Evolutionary conservation across 2,797 vertebrate species (phyloP).

Genomic region (Dendrocincla fuliginosa): DNA sequence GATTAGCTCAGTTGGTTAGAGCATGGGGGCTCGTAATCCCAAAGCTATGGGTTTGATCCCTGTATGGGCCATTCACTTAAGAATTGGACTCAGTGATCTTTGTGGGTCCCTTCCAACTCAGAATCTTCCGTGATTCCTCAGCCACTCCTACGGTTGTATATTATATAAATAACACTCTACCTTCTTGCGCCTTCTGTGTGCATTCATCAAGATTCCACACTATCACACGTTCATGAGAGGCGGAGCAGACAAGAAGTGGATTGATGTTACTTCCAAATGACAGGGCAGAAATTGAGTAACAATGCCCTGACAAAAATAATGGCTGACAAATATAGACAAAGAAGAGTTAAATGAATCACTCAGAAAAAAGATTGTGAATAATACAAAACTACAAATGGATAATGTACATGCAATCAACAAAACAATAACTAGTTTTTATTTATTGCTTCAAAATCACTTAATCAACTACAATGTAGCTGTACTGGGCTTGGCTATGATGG

Average conservation of each 20-base stretch:
- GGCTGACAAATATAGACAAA: slow-evolving; percentile 49
- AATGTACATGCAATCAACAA: not conserved
- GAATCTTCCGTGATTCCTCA: not conserved
- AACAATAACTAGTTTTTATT: not conserved
- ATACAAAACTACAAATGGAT: not conserved
- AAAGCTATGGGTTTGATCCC: not conserved
- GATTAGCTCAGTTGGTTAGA: not conserved
- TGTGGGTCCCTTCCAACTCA: not conserved
- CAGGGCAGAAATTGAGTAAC: slow-evolving; percentile 67
- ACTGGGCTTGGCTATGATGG: not conserved
- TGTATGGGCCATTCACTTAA: not conserved
- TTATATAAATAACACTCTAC: slow-evolving; percentile 19
- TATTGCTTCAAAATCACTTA: not conserved
- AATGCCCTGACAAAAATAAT: slow-evolving; percentile 70
- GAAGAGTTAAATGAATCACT: not conserved
- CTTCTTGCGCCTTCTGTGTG: slow-evolving; percentile 31
- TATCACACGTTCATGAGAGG: slow-evolving; percentile 69
- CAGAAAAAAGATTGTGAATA: not conserved
- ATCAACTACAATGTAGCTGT: not conserved
- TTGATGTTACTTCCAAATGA: slow-evolving; percentile 56
- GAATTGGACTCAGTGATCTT: too few relatives aligned
- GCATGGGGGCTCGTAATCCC: not conserved
- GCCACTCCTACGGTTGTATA: not conserved
- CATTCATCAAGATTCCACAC: slow-evolving; percentile 74
- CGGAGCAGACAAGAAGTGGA: slow-evolving; percentile 69